phyloP scores from a whole-genome alignment of 2,797 vertebrate genomes.

The Sebastiscus tertius region DNA sequence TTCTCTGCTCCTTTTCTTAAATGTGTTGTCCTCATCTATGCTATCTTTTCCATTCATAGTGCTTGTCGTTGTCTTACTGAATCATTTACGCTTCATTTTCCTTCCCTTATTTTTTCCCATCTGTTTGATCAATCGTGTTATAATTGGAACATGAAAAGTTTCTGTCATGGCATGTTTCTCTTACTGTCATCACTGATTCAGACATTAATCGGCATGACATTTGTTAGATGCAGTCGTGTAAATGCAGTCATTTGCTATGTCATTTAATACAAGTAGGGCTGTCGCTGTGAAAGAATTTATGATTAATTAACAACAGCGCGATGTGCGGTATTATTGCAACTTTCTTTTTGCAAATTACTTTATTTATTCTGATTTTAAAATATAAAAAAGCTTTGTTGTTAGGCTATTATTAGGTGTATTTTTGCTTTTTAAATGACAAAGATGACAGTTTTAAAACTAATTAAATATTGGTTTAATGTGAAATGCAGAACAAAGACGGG shows the following conservation, averaged over 20 bases:
- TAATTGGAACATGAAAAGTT: constrained; percentile 33
- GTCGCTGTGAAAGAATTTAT: too few species aligned
- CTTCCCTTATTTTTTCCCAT: constrained; percentile 27
- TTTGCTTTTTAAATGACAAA: too few species aligned
- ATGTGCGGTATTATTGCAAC: too few species aligned
- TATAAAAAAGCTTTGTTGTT: too few species aligned
- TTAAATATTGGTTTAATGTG: too few species aligned
- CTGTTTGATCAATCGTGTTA: constrained; percentile 17
- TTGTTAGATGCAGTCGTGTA: constrained; percentile 14
- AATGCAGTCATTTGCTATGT: constrained; percentile 10
- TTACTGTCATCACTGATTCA: constrained; percentile 13
- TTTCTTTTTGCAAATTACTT: too few species aligned
- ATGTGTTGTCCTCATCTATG: constrained; percentile 4
- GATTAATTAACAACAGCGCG: too few species aligned
- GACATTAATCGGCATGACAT: constrained; percentile 27
- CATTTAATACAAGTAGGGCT: neutral
- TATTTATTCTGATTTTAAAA: too few species aligned
- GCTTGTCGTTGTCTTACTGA: constrained; percentile 3
- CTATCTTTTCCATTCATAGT: neutral
- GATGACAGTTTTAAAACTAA: too few species aligned
- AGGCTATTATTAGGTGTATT: too few species aligned
- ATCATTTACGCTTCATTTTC: constrained; percentile 41
- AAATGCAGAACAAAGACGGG: too few species aligned
- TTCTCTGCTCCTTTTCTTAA: constrained; percentile 9
- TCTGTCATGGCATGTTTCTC: constrained; percentile 22